A percentile compares a stretch with the other conserved stretches of the same genome.
Evolutionary conservation across 2,113 vertebrate genomes (phyloP).

Genomic region (Hippolais icterina): DNA sequence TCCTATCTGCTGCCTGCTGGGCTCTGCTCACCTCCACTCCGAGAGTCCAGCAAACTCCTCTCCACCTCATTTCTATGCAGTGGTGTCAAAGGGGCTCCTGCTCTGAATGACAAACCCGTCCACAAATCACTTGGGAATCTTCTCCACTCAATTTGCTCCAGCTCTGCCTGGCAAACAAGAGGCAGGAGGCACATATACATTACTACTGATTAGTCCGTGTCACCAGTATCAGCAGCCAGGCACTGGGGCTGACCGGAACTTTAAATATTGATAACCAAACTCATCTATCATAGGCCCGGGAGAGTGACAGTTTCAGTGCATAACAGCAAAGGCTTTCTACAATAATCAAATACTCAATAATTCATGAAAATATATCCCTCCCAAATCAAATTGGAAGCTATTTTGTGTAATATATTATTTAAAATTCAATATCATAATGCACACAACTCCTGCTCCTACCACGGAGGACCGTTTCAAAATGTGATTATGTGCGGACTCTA

Average conservation of each 20-base stretch:
- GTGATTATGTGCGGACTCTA: conserved; percentile 75
- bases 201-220: conserved; percentile 56
- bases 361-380: conserved; percentile 80
- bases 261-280: conserved; percentile 81
- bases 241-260: conserved; percentile 61
- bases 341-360: conserved; percentile 82
- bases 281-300: conserved; percentile 70
- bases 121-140: conserved; percentile 46
- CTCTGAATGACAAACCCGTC: conserved; percentile 48
- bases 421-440: conserved; percentile 83
- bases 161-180: conserved; percentile 14
- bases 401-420: conserved; percentile 84
- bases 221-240: conserved; percentile 53
- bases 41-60: not conserved
- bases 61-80: conserved; percentile 41
- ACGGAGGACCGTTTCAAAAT: conserved; percentile 71
- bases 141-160: conserved; percentile 3
- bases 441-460: conserved; percentile 71
- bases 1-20: not conserved
- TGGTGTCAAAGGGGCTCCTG: not conserved
- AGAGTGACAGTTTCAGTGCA: conserved; percentile 74
- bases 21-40: not conserved
- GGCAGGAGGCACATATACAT: conserved; percentile 16
- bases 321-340: conserved; percentile 75
- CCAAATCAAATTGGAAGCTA: conserved; percentile 81